phyloP scores from a whole-genome alignment of 2,888 invertebrate genomes.

The Plebejus anna region DNA sequence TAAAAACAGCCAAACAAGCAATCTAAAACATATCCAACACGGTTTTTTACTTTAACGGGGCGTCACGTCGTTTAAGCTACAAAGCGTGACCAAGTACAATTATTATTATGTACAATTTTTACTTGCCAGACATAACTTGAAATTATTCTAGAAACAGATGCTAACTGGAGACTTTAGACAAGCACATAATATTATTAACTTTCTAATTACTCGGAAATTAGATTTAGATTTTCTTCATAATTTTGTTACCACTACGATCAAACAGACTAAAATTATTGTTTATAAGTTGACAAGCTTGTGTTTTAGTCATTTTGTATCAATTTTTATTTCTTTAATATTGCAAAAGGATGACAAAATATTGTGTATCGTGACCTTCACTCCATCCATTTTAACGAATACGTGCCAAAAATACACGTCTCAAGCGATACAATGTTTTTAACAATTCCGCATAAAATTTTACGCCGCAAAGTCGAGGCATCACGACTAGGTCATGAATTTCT shows the following conservation, averaged over 20 bases:
- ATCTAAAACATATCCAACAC: too few species aligned
- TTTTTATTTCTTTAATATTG: neutral
- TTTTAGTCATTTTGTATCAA: too few species aligned
- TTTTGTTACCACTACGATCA: too few species aligned
- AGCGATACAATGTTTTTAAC: neutral
- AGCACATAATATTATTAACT: neutral
- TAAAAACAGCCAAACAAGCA: too few species aligned
- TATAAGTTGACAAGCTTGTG: too few species aligned
- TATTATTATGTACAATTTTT: neutral
- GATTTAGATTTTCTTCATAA: too few species aligned
- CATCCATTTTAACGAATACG: neutral
- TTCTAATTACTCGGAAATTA: too few species aligned
- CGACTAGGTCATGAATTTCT: neutral
- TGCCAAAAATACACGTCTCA: neutral
- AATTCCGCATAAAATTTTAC: neutral
- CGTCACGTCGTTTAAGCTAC: too few species aligned
- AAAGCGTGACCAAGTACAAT: neutral
- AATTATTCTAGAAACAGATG: neutral
- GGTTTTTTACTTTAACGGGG: too few species aligned
- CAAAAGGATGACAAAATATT: neutral
- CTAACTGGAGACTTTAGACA: neutral
- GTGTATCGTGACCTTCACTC: neutral
- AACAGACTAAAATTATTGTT: too few species aligned
- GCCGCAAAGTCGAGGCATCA: neutral
- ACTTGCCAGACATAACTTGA: neutral